These are phyloP conservation scores for Aptenodytes patagonicus DNA, from an alignment of 2,113 vertebrate species.

Conservation along the genomic window DNA sequence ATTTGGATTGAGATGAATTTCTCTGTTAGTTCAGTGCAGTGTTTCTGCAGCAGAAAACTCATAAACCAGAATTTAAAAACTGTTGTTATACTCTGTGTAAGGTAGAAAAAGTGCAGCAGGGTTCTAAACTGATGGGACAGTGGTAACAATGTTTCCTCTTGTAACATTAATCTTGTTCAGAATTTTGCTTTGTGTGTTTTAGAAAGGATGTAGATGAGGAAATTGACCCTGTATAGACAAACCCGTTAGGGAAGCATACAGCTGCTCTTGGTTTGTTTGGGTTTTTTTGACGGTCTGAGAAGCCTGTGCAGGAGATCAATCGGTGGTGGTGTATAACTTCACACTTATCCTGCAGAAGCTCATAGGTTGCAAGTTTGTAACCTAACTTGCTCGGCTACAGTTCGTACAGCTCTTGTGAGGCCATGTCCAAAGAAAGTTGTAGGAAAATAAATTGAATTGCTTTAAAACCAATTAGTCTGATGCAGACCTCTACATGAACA, in stretches of 20 bases:
- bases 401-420: not conserved
- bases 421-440: not conserved
- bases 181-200: not conserved
- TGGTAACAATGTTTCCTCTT: not conserved
- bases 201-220: not conserved
- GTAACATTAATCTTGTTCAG: not conserved
- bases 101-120: not conserved
- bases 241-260: not conserved
- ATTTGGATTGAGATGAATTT: not conserved
- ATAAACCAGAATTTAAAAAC: not conserved
- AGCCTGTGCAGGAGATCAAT: not conserved
- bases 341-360: not conserved
- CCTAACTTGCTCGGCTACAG: not conserved
- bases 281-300: not conserved
- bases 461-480: not conserved
- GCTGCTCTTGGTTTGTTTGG: not conserved
- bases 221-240: not conserved
- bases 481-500: not conserved
- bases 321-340: not conserved
- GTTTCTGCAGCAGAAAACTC: not conserved
- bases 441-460: not conserved
- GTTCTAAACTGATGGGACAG: not conserved
- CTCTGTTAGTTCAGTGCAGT: not conserved
- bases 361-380: not conserved
- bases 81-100: not conserved